Evolutionary conservation across 2,113 vertebrate species (phyloP).

Genomic region (Coryphaenoides rupestris): DNA sequence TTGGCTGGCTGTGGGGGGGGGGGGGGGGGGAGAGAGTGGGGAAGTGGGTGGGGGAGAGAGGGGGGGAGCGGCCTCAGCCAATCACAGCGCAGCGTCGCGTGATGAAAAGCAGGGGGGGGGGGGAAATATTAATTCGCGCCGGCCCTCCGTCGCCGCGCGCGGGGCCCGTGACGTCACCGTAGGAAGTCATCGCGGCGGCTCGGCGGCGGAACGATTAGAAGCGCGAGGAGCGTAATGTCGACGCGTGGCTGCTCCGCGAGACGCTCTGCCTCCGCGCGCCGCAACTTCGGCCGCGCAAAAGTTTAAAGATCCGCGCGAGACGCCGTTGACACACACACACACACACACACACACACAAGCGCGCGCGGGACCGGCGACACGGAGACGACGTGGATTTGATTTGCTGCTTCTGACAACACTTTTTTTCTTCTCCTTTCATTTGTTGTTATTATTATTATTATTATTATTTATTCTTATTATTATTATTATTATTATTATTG

Average conservation of each 20-base stretch:
- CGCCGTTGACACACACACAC: not conserved
- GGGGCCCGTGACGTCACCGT: constrained; percentile 85
- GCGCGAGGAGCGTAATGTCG: constrained; percentile 81
- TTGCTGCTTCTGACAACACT: not conserved
- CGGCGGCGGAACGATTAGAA: constrained; percentile 84
- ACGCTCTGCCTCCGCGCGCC: constrained; percentile 68
- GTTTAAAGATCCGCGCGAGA: constrained; percentile 64
- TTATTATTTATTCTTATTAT: not conserved
- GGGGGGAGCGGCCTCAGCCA: constrained; percentile 63
- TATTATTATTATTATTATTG: too few relatives aligned
- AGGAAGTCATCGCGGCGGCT: constrained; percentile 85
- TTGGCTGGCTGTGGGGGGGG: constrained; percentile 67
- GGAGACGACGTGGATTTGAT: not conserved
- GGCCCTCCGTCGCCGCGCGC: constrained; percentile 64
- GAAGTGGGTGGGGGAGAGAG: not conserved
- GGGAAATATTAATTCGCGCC: constrained; percentile 73
- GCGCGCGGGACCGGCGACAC: not conserved
- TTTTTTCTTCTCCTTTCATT: not conserved
- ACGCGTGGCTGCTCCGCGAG: constrained; percentile 75
- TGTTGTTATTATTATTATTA: not conserved
- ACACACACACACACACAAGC: not conserved
- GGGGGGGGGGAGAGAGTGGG: too few relatives aligned
- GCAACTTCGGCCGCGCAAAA: constrained; percentile 93
- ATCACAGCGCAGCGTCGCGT: constrained; percentile 62
- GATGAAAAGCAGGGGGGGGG: constrained; percentile 75